Evolutionary conservation across 1,140 invertebrate genomes (phyloP), one percentile per base, ranked within the genome.

Genomic region (Lepidostoma basale): DNA sequence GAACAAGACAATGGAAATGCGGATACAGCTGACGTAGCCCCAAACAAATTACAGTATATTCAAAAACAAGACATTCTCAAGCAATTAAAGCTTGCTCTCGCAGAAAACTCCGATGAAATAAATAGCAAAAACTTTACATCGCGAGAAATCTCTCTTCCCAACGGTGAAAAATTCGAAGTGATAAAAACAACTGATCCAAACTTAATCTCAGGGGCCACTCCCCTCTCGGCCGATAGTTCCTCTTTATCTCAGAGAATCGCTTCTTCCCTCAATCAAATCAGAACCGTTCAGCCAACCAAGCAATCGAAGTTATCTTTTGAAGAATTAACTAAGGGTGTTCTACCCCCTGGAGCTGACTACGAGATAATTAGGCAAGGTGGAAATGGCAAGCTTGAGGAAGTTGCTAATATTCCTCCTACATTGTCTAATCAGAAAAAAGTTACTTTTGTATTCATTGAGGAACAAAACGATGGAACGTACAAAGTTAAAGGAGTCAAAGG

Each of bases 401-500:
- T 92, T n/a, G 84, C 84, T 1, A 88, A 86, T 64, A 78, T 87
- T 58, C 85, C 85, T 12, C 81, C 81, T 25, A 86, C 84, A 72
- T 73, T 89, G n/a, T 85, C 88, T 3, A 82, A 85, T 71, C 87
- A 90, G 63, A 93, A 92, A 77, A 93, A 92, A 75, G 90, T 93
- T 0, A 93, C 92, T 0, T 94, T 93, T 73, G 92, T 94, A 3
- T 89, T 93, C 28, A 79, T 94, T 12, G 92, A 94, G 78, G 92
- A 94, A 74, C 92, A 93, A 77, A 84, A 88, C 1, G 92, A 94
- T 74, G 92, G 92, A 23, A 90, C 88, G 40, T 91, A 90, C 49
- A 93, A 93, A 79, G 91, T 94, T 1, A 90, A 92, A 77, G 90
- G 90, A 2, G 87, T 92, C 0, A 86, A 88, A 81, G 88, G 88